Evolutionary conservation across 2,797 vertebrate species (phyloP).

Genomic region (Darevskia nairensis): DNA sequence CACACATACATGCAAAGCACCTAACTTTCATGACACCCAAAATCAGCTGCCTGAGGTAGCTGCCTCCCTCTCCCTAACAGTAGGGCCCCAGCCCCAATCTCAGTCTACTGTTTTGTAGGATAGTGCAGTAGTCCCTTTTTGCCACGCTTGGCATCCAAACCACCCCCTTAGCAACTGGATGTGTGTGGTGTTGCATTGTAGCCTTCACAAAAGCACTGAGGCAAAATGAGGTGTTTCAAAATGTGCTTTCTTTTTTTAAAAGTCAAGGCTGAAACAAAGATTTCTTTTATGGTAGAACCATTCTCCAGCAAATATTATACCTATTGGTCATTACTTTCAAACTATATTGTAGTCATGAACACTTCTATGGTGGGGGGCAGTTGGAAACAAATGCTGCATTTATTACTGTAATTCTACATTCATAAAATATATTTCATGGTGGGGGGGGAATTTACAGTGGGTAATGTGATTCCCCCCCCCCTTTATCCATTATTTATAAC

Average conservation of each 20-base stretch:
- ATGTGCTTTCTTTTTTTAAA: constrained; percentile 22
- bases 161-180: not conserved
- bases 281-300: constrained; percentile 65
- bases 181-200: not conserved
- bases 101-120: not conserved
- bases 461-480: constrained; percentile 82
- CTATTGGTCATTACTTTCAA: constrained; percentile 71
- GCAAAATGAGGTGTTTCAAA: not conserved
- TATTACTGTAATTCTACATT: constrained; percentile 84
- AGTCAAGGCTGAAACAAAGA: constrained; percentile 76
- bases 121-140: not conserved
- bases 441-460: constrained; percentile 80
- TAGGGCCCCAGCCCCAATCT: not conserved
- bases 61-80: not conserved
- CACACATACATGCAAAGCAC: not conserved
- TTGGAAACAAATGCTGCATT: constrained; percentile 81
- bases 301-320: constrained; percentile 68
- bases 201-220: not conserved
- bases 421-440: constrained; percentile 84
- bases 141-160: not conserved
- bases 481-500: constrained; percentile 85
- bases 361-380: constrained; percentile 74
- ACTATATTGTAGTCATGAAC: constrained; percentile 79
- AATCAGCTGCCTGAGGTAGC: not conserved
- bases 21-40: not conserved